Base-by-base conservation (phyloP, 2,888 invertebrate genomes). In the Ophion ellenae region DNA sequence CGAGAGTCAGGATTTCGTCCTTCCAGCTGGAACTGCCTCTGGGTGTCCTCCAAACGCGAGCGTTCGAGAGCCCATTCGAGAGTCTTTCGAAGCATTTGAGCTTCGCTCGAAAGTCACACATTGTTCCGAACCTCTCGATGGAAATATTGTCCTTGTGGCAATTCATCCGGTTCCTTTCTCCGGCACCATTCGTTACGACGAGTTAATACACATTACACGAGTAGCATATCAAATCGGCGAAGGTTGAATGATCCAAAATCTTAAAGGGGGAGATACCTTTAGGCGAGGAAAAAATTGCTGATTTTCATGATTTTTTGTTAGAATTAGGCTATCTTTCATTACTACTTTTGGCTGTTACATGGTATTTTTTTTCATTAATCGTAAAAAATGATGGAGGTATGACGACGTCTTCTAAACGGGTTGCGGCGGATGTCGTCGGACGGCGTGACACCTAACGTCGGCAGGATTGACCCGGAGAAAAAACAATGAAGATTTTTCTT, bases 161-260 rank as follows among this genome's bases (percentile, higher is more conserved):
- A 53, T 76, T 76, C 83, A 69, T 83, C 83, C 82, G 79, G 76
- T 77, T 76, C 83, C 80, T 71, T 80, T 80, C 83, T 63, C 80
- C 63, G 32, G 20, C 24, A 17, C 36, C 53, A 45, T 24, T 53
- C 47, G 45, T 57, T 20, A 73, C 59, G 61, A 79, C 32, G 9
- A 40, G 10, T 40, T 28, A 45, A 11, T 57, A 57, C 7, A n/a
- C 40, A 40, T 40, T 73, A n/a, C 59, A 59, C 59, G 2, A 2
- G 7, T 3, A 20, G 28, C 32, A 59, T 61, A 79, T 79, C 59
- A 66, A 66, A 81, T 28, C 20, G 14, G 57, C 57, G 24, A 40
- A 40, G 40, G 40, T 9, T 9, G 40, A 7, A 7, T 1, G 17
- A 17, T 20, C 14, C 4, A 53, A 14, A 36, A 78, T 64, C 45